A percentile compares a stretch with the other conserved stretches of the same genome.
Evolutionary conservation across 2,888 invertebrate genomes (phyloP).

Genomic region (Cacoxenus indagator): DNA sequence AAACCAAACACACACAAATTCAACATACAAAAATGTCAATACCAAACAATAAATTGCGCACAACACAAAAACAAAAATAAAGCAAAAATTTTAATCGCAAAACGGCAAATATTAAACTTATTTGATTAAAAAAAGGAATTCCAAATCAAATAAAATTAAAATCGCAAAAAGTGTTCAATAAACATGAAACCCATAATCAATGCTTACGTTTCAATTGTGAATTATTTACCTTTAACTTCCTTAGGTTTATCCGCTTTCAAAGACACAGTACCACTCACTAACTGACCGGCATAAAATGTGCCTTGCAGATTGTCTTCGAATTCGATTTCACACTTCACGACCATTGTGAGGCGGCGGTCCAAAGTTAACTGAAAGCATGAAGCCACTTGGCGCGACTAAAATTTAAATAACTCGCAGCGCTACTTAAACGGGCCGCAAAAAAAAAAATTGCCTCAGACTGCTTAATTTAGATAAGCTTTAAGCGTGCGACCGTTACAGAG

Average conservation of each 20-base stretch:
- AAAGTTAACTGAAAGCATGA: not conserved
- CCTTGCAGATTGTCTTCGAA: conserved; percentile 66
- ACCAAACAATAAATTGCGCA: not conserved
- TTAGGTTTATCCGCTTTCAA: conserved; percentile 58
- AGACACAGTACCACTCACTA: conserved; percentile 58
- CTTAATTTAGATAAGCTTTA: conserved; percentile 51
- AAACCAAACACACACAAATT: not conserved
- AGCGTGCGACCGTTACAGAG: conserved; percentile 19
- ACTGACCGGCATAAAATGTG: conserved; percentile 68
- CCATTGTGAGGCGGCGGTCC: conserved; percentile 51
- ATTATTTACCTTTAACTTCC: conserved; percentile 62
- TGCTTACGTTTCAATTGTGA: not conserved
- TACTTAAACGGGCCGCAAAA: not conserved
- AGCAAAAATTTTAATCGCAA: not conserved
- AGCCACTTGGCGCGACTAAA: conserved; percentile 38
- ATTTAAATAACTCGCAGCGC: not conserved
- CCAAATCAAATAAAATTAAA: not conserved
- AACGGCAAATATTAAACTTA: not conserved
- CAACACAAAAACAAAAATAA: not conserved
- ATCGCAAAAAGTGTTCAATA: not conserved
- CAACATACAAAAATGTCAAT: not conserved
- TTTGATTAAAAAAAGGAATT: not conserved
- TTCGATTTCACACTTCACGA: conserved; percentile 65
- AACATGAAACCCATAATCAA: no score
- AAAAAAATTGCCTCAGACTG: not conserved